phyloP scores from a whole-genome alignment of 2,113 vertebrate species.

The Motacilla alba region DNA sequence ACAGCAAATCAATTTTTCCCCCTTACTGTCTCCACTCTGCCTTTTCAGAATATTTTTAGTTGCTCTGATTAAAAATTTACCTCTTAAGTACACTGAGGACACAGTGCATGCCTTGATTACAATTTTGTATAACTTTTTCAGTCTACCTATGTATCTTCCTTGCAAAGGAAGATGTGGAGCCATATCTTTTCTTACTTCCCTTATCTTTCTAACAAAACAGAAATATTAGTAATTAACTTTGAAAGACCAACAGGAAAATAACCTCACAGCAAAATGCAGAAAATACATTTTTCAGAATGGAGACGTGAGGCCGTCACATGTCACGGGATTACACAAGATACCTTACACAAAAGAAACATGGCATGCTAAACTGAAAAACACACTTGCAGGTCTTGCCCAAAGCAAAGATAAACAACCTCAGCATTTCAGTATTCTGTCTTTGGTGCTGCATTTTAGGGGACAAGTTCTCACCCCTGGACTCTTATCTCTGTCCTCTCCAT shows the following conservation, averaged over 20 bases:
- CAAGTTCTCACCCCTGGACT: background rate
- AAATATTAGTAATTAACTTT: background rate
- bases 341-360: background rate
- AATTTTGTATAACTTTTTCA: background rate
- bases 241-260: background rate
- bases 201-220: background rate
- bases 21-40: background rate
- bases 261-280: background rate
- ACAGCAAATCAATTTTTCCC: background rate
- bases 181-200: background rate
- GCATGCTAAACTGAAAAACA: background rate
- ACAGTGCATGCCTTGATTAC: slow-evolving; percentile 22
- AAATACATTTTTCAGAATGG: background rate
- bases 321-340: background rate
- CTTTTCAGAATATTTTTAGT: slow-evolving; percentile 38
- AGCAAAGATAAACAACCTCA: background rate
- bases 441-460: background rate
- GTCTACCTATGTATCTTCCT: background rate
- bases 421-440: background rate
- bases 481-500: background rate
- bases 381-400: background rate
- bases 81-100: slow-evolving; percentile 36
- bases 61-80: slow-evolving; percentile 63
- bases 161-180: background rate
- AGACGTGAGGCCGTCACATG: background rate